Base-by-base conservation (phyloP, 1,140 invertebrate genomes). In the Drosophila lowei region DNA sequence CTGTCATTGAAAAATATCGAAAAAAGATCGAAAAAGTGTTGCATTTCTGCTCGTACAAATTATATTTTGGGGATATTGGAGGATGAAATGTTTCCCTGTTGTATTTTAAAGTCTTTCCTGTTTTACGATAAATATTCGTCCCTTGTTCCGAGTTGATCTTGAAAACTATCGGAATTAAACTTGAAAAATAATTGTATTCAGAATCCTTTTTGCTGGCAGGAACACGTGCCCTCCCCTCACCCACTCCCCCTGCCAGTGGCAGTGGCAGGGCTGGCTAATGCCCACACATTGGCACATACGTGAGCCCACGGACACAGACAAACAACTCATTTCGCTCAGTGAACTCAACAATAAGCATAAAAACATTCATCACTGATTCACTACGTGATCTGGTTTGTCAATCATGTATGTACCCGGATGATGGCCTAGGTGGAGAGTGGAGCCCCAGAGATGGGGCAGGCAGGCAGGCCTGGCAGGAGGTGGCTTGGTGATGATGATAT, bases 341-440 rank as follows among this genome's bases (percentile, higher is more conserved):
- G 81, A 86, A 86, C 83, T 88, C 78, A 81, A 81, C 83, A 86
- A 88, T 86, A 86, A 86, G 81, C 81, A 86, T 88, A 86, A 86
- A 86, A 86, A 88, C 83, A 86, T 86, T 86, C 83, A 86, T 86
- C 83, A 86, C 83, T 79, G 83, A 86, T 86, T 86, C 83, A 83
- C 65, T 86, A 86, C 83, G 83, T 86, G 83, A 81, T 84, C 63
- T 88, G 81, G 57, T 76, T 88, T 70, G 50, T 72, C 83, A 86
- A 86, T 86, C 88, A 83, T 88, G 76, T 83, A 83, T 18, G 18
- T 18, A 18, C 18, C 2, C 18, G 18, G 18, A 18, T 88, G 76
- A 63, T 58, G 54, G 66, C 64, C 66, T 68, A 80, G 72, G 83
- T 60, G 64, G 72, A 13, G 11, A 13, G 34, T 38, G 18, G 18